Evolutionary conservation across 2,888 invertebrate genomes (phyloP), one percentile per base, ranked within the genome.

Genomic region (Ashinkailepas kermadecensis): DNA sequence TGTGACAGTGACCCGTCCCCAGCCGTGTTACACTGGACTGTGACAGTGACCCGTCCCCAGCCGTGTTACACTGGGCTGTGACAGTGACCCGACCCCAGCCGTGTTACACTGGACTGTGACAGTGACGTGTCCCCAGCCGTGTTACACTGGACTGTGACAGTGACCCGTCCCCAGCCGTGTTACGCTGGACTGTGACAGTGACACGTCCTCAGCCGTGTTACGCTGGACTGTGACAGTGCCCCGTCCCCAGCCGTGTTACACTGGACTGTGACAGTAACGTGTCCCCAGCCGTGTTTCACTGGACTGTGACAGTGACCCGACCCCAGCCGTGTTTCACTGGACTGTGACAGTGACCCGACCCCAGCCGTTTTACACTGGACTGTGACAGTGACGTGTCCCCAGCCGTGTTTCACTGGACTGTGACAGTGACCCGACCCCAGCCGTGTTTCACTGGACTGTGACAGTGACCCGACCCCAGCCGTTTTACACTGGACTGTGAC

Each of bases 321-420:
- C 15, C 7, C 15, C 79, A 84, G 83, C 62, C 81, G 88, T 70
- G 89, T 92, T 8, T 89, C 88, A 81, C 87, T 92, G 81, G 90
- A 91, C 86, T 39, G 39, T 39, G 39, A 39, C 39, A 39, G 39
- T 39, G 39, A 39, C 59, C 15, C 3, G 3, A 1, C 15, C 7
- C 15, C 79, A 84, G 83, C 62, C 81, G 88, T 70, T 89, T 92
- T 8, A 89, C 88, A 81, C 87, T 92, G 81, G 90, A 91, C 86
- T 39, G 39, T 39, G 39, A 39, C 39, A 39, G 39, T 39, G 39
- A 39, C 59, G 1, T 2, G 3, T 11, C 15, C 7, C 15, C 79
- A 84, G 83, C 62, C 81, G 88, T 70, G 89, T 92, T 8, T 89
- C 88, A 81, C 87, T 92, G 81, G 90, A 91, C 86, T 39, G 39